phyloP scores from a whole-genome alignment of 2,888 invertebrate species.

The Drosophila trichaetosa region DNA sequence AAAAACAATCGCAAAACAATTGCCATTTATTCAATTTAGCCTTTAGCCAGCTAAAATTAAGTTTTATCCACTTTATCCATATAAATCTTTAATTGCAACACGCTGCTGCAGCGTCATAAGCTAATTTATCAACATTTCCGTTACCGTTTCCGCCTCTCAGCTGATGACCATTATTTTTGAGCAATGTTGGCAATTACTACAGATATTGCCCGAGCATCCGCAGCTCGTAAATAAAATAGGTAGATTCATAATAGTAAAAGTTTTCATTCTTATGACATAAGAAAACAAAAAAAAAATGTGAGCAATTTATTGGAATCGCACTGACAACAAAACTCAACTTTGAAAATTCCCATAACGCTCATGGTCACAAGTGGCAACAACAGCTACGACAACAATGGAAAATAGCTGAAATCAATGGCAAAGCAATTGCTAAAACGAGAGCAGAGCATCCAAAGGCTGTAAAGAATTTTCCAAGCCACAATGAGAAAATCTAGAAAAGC shows the following conservation, averaged over 20 bases:
- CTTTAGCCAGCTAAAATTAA: neutral
- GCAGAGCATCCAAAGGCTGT: conserved; percentile 50
- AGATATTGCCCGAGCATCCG: conserved; percentile 34
- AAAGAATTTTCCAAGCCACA: conserved; percentile 55
- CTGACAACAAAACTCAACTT: conserved; percentile 13
- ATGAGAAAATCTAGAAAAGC: conserved; percentile 64
- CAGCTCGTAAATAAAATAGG: conserved; percentile 65
- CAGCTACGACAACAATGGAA: conserved; percentile 11
- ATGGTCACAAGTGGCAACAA: conserved; percentile 40
- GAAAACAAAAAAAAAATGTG: conserved; percentile 38
- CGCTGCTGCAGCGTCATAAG: neutral
- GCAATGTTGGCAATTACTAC: conserved; percentile 49
- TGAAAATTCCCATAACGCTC: conserved; percentile 29
- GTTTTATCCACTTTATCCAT: conserved; percentile 11
- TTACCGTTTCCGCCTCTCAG: conserved; percentile 20
- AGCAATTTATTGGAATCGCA: conserved; percentile 58
- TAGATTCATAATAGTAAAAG: conserved; percentile 68
- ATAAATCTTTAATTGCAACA: conserved; percentile 12
- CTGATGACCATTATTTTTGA: conserved; percentile 11
- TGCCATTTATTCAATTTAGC: neutral
- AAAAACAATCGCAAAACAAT: neutral
- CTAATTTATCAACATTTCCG: conserved; percentile 52
- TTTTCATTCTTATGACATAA: conserved; percentile 70
- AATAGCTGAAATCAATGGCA: conserved; percentile 63
- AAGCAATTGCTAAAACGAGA: conserved; percentile 55